Percentiles rank a stretch among this genome's conserved stretches.
Evolutionary conservation across 2,113 vertebrate genomes (phyloP).

Genomic region (Brachypteracias leptosomus): DNA sequence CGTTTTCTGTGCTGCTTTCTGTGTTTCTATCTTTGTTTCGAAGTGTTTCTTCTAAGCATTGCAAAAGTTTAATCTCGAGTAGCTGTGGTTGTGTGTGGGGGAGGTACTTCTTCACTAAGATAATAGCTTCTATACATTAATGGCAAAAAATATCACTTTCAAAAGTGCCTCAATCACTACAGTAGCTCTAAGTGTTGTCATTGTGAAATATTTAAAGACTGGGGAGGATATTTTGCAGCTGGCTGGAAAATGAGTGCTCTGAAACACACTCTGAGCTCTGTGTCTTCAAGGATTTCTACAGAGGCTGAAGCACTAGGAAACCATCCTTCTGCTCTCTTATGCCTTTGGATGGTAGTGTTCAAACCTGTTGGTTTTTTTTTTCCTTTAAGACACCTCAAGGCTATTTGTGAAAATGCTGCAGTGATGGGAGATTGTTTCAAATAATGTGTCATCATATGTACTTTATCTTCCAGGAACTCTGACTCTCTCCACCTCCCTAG

Average conservation of each 20-base stretch:
- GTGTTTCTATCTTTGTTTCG: neutral
- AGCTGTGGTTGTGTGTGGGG: neutral
- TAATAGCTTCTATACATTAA: neutral
- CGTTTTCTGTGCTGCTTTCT: neutral
- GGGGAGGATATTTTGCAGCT: neutral
- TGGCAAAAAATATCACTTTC: neutral
- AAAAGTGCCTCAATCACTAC: neutral
- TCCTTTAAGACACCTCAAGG: neutral
- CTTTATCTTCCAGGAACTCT: slow-evolving; percentile 55
- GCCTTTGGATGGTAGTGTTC: neutral
- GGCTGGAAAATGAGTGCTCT: neutral
- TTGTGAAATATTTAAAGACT: slow-evolving; percentile 36
- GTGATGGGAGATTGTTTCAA: neutral
- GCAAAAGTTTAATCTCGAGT: neutral
- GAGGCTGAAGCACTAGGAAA: neutral
- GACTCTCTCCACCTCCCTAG: neutral
- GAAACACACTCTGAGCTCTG: neutral
- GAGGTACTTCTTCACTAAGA: neutral
- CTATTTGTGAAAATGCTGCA: neutral
- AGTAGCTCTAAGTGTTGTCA: neutral
- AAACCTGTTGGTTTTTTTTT: neutral
- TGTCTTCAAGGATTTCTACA: neutral
- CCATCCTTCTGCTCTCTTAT: neutral
- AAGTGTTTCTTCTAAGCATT: neutral
- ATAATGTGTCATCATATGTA: slow-evolving; percentile 5